Percentiles rank a stretch among this genome's conserved stretches.
Conservation (phyloP, 2,797 vertebrate genomes). For the Schizothorax lantsangensis region DNA sequence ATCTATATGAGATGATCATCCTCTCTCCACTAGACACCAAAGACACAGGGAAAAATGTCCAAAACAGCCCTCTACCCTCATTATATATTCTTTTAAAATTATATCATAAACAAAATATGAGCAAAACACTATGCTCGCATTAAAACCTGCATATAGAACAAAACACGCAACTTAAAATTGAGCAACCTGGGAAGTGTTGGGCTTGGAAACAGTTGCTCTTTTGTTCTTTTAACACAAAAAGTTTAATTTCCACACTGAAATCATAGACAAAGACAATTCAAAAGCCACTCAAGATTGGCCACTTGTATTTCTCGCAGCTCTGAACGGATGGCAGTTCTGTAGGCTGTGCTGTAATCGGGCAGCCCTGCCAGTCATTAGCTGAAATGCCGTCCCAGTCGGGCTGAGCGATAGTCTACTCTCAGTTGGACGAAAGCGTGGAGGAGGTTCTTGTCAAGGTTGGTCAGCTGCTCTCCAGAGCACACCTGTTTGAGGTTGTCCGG, state of each 20-base stretch:
- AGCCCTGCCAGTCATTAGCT: slow-evolving; percentile 83
- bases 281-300: slow-evolving; percentile 37
- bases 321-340: slow-evolving; percentile 68
- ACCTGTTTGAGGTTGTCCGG: slow-evolving; percentile 99
- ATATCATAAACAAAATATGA: slow-evolving; percentile 22
- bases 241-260: slow-evolving; percentile 30
- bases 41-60: slow-evolving; percentile 16
- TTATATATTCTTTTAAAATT: slow-evolving; percentile 17
- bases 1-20: not conserved
- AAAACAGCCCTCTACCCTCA: slow-evolving; percentile 24
- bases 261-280: slow-evolving; percentile 35
- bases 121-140: slow-evolving; percentile 34
- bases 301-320: slow-evolving; percentile 42
- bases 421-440: slow-evolving; percentile 99
- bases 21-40: not conserved
- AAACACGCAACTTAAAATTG: slow-evolving; percentile 15
- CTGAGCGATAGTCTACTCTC: slow-evolving; percentile 93
- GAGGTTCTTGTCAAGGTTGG: slow-evolving; percentile 97
- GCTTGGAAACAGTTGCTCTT: slow-evolving; percentile 1
- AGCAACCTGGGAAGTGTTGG: slow-evolving; percentile 17
- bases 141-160: slow-evolving; percentile 40
- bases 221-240: slow-evolving; percentile 30
- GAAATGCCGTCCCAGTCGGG: slow-evolving; percentile 96
- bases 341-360: slow-evolving; percentile 48
- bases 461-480: slow-evolving; percentile 97